phyloP scores from a whole-genome alignment of 1,140 invertebrate species.

The Chionoecetes opilio region DNA sequence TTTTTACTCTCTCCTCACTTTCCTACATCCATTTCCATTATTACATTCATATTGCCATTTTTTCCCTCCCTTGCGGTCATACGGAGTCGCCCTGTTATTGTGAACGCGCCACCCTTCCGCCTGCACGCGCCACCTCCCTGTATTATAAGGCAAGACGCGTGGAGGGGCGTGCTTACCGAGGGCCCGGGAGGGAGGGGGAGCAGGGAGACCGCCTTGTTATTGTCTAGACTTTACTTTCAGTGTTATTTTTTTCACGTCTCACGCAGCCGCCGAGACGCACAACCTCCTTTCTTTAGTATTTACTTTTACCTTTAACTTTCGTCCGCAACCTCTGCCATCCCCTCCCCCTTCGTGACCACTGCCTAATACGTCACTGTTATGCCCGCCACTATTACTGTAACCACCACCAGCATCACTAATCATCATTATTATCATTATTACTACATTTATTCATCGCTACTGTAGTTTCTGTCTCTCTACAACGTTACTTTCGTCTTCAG shows the following conservation, averaged over 20 bases:
- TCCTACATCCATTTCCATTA: not conserved
- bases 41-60: not conserved
- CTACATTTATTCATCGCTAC: too few species aligned
- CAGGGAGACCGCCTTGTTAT: not conserved
- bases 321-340: not conserved
- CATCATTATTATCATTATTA: not conserved
- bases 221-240: not conserved
- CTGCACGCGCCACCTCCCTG: not conserved
- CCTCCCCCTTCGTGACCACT: not conserved
- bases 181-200: not conserved
- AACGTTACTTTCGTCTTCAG: too few species aligned
- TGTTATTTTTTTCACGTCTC: not conserved
- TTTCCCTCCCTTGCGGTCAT: not conserved
- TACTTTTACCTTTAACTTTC: not conserved
- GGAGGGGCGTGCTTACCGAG: not conserved
- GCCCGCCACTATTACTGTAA: not conserved
- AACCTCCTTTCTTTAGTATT: not conserved
- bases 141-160: slow-evolving; percentile 2
- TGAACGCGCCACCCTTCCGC: not conserved
- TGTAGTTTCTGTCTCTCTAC: too few species aligned
- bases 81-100: not conserved
- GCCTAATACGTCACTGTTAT: not conserved
- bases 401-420: not conserved
- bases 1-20: slow-evolving; percentile 14
- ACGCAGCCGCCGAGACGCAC: not conserved